Evolutionary conservation across 2,888 invertebrate species (phyloP).

Genomic region (Ophion obscuratus): DNA sequence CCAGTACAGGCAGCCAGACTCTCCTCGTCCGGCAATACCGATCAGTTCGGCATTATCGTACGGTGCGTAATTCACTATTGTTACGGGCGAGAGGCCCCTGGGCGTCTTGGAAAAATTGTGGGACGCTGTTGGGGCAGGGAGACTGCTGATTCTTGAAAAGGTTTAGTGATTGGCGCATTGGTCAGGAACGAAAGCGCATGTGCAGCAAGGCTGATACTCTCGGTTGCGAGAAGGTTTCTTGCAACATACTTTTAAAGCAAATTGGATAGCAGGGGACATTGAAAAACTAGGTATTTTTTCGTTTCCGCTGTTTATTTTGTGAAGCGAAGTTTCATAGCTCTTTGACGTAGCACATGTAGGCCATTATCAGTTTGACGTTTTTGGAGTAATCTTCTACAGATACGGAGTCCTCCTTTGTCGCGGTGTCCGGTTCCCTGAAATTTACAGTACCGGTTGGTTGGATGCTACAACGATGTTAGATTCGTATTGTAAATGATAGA

Average conservation of each 20-base stretch:
- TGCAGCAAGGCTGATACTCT: no score
- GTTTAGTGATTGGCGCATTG: no score
- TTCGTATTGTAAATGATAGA: no score
- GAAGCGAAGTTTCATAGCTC: constrained; percentile 58
- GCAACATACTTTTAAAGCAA: no score
- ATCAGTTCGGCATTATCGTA: constrained; percentile 81
- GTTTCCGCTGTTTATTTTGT: not conserved
- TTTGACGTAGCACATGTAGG: constrained; percentile 72
- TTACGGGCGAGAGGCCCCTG: not conserved
- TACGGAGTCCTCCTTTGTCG: constrained; percentile 67
- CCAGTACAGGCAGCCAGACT: constrained; percentile 83
- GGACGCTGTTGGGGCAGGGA: no score
- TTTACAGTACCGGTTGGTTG: constrained; percentile 1
- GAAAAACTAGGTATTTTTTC: not conserved
- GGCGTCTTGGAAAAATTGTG: not conserved
- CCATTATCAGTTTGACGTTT: constrained; percentile 70
- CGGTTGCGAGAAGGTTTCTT: no score
- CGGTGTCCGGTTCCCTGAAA: constrained; percentile 67
- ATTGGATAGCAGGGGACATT: no score
- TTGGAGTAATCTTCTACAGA: constrained; percentile 66
- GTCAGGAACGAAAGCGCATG: no score
- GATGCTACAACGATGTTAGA: not conserved
- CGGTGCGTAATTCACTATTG: constrained; percentile 73
- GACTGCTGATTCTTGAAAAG: no score
- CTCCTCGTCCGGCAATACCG: constrained; percentile 81